Evolutionary conservation across 2,113 vertebrate genomes (phyloP).

Genomic region (Capreolus pygargus): DNA sequence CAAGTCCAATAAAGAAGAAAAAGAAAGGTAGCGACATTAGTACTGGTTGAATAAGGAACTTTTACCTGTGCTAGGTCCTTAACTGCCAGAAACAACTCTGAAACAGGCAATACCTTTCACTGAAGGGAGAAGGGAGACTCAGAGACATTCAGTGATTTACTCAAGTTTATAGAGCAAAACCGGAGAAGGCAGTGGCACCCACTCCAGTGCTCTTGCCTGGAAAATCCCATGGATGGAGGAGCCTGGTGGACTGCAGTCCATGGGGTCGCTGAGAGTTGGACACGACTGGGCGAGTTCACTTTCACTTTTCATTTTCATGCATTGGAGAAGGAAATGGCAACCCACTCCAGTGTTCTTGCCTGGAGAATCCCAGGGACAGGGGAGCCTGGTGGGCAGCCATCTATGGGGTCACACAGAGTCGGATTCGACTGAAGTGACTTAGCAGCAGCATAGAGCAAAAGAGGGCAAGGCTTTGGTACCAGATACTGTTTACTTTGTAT

Average conservation of each 20-base stretch:
- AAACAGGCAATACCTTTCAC: conserved; percentile 4
- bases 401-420: accelerated
- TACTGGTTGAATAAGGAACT: not conserved
- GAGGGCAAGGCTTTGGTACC: not conserved
- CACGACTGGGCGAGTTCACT: not conserved
- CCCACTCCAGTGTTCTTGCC: not conserved
- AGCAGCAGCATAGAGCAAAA: not conserved
- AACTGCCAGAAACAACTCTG: not conserved
- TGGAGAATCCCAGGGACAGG: not conserved
- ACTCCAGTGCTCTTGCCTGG: not conserved
- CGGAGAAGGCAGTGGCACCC: not conserved
- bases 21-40: not conserved
- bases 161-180: not conserved
- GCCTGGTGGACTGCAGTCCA: not conserved
- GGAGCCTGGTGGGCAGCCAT: not conserved
- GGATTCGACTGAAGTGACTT: not conserved
- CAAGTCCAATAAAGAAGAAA: not conserved
- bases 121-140: not conserved
- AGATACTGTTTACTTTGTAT: not conserved
- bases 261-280: not conserved
- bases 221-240: not conserved
- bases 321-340: not conserved
- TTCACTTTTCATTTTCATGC: not conserved
- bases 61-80: not conserved
- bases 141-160: not conserved